These are phyloP conservation scores for Cryptoblepharus egeriae DNA, from an alignment of 2,797 vertebrate genomes.

Conservation along the genomic window DNA sequence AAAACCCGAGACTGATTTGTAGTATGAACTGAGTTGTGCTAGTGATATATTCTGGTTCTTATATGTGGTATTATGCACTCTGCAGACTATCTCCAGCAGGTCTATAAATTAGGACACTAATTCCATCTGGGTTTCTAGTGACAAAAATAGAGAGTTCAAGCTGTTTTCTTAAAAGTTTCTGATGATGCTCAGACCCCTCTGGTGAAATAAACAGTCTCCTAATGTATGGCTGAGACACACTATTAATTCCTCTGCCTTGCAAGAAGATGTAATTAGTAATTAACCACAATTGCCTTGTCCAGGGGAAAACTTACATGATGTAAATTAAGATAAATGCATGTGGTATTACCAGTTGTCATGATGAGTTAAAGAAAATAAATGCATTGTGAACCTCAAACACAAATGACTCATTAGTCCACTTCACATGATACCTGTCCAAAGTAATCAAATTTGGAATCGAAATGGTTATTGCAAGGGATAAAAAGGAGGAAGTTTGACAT, in stretches of 20 bases:
- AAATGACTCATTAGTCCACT: not conserved
- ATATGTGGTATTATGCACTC: conserved; percentile 9
- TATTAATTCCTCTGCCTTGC: conserved; percentile 27
- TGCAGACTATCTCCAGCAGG: not conserved
- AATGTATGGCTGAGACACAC: not conserved
- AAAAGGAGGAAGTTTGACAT: not conserved
- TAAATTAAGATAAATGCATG: conserved; percentile 16
- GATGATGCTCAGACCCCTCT: conserved; percentile 15
- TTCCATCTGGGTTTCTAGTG: conserved; percentile 18
- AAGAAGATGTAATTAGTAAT: conserved; percentile 39
- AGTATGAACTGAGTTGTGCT: not conserved
- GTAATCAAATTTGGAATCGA: not conserved
- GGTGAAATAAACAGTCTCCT: not conserved
- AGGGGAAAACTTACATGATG: conserved; percentile 19
- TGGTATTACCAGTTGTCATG: not conserved
- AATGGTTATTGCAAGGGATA: not conserved
- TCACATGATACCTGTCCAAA: not conserved
- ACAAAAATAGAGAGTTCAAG: conserved; percentile 20
- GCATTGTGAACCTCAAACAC: not conserved
- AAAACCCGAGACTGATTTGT: not conserved
- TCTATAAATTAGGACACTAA: not conserved
- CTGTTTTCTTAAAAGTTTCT: not conserved
- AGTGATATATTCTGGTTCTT: not conserved
- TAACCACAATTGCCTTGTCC: conserved; percentile 35
- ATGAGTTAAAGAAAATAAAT: conserved; percentile 7